Base-by-base conservation (phyloP, 2,797 vertebrate genomes). In the Rhinatrema bivittatum region DNA sequence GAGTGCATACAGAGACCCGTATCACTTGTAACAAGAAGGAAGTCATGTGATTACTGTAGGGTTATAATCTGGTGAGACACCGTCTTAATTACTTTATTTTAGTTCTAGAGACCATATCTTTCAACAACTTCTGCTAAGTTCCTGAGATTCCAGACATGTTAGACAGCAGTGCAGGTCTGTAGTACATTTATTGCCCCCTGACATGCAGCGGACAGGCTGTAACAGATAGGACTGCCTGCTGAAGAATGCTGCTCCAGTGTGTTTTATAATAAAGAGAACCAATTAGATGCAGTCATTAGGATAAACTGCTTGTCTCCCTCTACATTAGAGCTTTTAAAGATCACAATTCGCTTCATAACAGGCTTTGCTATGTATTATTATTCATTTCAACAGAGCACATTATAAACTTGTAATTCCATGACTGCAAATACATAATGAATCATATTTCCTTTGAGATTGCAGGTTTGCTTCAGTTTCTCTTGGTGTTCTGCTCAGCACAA, bases 251-350 rank as follows among this genome's bases (percentile, higher is more conserved):
- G 69, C 56, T 76, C 63, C 58, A 75, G 68, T 72, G 68, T 72
- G 75, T 70, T 82, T 81, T 82, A 72, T 78, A 81, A 82, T 81
- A 84, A 86, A 84, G 72, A 82, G 65, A 54, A 70, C 79, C 81
- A 86, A 87, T 85, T 84, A 82, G 68, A 85, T 56, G 58, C 72
- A 74, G 78, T 85, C 73, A 78, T 81, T 81, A 82, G 74, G 72
- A 79, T 74, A 81, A 82, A 83, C 71, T 74, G 70, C 74, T 79
- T 81, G 75, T 79, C 78, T 80, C 78, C 72, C 65, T 66, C 55
- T 68, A 62, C 72, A 72, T 76, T 69, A 75, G 60, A 71, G 62
- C 64, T 70, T 81, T 74, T 62, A 59, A 73, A 74, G 74, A 67
- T 60, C 58, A 72, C 65, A 61, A 50, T 69, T 54, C 59, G 63